phyloP scores from a whole-genome alignment of 2,113 vertebrate species.

The Gambusia holbrooki region DNA sequence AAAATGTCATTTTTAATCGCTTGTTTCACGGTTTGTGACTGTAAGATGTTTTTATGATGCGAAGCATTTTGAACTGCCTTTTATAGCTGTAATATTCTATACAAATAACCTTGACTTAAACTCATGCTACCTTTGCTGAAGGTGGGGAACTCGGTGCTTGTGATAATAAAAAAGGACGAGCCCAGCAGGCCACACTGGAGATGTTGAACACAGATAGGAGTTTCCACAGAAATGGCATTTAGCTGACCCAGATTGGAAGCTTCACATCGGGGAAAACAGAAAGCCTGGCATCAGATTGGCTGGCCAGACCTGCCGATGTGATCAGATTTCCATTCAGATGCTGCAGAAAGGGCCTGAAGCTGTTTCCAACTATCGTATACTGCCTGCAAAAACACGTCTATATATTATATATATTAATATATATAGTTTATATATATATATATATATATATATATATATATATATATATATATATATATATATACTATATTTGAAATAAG shows the following conservation, averaged over 20 bases:
- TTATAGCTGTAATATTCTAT: no score
- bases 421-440: no score
- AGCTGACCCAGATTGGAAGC: constrained; percentile 47
- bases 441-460: no score
- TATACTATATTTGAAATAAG: no score
- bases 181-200: constrained; percentile 30
- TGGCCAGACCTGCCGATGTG: constrained; percentile 2
- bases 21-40: no score
- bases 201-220: constrained; percentile 42
- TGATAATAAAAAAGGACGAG: constrained; percentile 4
- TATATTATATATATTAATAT: no score
- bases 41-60: no score
- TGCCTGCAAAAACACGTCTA: no score
- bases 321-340: constrained; percentile 23
- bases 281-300: constrained; percentile 34
- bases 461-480: no score
- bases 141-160: not conserved
- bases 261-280: constrained; percentile 27
- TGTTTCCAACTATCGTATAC: not conserved
- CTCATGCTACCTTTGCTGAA: not conserved
- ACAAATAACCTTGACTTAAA: not conserved
- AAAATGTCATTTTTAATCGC: no score
- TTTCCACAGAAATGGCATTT: constrained; percentile 61
- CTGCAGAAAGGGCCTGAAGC: not conserved
- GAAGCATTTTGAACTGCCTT: no score